These are phyloP conservation scores for Sula dactylatra DNA, from an alignment of 2,113 vertebrate species.

Conservation along the genomic window DNA sequence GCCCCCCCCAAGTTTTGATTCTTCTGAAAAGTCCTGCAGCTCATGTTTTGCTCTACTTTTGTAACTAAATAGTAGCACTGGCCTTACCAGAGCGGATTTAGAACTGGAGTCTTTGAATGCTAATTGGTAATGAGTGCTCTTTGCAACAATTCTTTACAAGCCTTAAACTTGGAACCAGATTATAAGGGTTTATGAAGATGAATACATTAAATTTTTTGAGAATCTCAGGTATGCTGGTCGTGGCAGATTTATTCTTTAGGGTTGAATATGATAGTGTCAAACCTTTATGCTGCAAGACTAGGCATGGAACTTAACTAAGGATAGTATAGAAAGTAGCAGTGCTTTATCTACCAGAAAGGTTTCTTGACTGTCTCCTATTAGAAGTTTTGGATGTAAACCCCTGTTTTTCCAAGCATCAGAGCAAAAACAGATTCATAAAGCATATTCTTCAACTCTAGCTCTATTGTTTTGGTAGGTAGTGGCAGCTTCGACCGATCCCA, in stretches of 20 bases:
- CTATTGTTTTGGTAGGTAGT: neutral
- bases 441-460: neutral
- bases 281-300: neutral
- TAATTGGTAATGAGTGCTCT: neutral
- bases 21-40: neutral
- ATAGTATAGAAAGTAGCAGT: neutral
- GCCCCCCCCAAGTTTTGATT: neutral
- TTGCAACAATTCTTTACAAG: neutral
- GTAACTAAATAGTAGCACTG: neutral
- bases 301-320: neutral
- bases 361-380: neutral
- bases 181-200: neutral
- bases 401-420: neutral
- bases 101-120: neutral
- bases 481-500: neutral
- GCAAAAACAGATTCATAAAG: neutral
- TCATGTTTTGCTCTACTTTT: neutral
- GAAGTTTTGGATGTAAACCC: neutral
- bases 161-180: neutral
- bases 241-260: neutral
- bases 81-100: neutral
- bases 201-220: rapidly evolving
- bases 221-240: neutral
- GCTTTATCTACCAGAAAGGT: neutral
- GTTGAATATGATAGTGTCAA: neutral